These are phyloP conservation scores for Harpalus rufipes DNA, from an alignment of 2,888 invertebrate genomes.

Conservation along the genomic window DNA sequence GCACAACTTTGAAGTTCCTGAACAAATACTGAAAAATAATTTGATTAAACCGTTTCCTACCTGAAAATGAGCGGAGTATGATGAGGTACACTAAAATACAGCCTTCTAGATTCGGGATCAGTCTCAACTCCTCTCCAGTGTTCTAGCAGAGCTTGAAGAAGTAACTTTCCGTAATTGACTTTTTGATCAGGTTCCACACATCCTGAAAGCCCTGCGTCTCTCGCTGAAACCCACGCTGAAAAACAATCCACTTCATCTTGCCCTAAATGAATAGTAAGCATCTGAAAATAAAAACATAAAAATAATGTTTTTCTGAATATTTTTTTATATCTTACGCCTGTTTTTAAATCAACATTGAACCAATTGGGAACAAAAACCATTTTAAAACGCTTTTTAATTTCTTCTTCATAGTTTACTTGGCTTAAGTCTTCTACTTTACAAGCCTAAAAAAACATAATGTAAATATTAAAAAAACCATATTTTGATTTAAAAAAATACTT, in stretches of 20 bases:
- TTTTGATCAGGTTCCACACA: constrained; percentile 86
- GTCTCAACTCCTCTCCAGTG: constrained; percentile 90
- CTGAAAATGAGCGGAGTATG: constrained; percentile 98
- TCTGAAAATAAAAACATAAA: constrained; percentile 78
- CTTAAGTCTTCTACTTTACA: constrained; percentile 94
- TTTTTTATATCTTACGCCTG: constrained; percentile 84
- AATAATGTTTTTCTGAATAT: constrained; percentile 3
- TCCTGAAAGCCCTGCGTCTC: constrained; percentile 90
- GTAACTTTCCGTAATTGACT: constrained; percentile 96
- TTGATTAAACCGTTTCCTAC: constrained; percentile 74
- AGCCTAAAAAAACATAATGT: constrained; percentile 77
- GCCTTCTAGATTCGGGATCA: constrained; percentile 86
- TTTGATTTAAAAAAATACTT: constrained; percentile 78
- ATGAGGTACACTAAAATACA: constrained; percentile 92
- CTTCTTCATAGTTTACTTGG: constrained; percentile 93
- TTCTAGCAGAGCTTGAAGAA: constrained; percentile 96
- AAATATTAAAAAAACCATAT: not conserved
- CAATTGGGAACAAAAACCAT: constrained; percentile 98
- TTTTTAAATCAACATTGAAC: constrained; percentile 99
- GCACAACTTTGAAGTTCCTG: too few species aligned
- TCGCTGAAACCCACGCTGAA: constrained; percentile 98
- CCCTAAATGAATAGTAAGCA: constrained; percentile 97
- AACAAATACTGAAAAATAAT: too few species aligned
- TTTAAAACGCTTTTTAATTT: constrained; percentile 93
- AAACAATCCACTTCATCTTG: constrained; percentile 99